A percentile compares a stretch with the other conserved stretches of the same genome.
Evolutionary conservation across 1,140 invertebrate genomes (phyloP).

Genomic region (Penaeus indicus): DNA sequence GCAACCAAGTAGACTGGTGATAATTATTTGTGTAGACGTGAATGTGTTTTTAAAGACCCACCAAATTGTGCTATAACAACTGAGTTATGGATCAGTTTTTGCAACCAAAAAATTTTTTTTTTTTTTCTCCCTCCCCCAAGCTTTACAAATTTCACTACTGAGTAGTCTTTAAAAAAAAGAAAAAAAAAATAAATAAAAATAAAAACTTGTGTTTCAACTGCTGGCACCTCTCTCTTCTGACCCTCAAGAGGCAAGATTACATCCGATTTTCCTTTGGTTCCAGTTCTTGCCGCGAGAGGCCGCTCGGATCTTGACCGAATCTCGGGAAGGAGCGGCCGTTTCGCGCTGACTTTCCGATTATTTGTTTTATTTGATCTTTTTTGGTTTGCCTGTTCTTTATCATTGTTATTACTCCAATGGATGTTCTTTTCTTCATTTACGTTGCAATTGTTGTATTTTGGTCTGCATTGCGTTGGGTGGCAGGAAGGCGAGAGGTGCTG

Average conservation of each 20-base stretch:
- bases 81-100: constrained; percentile 60
- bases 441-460: neutral
- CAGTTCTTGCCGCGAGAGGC: no score
- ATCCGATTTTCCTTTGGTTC: no score
- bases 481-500: constrained; percentile 58
- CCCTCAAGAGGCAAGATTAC: neutral
- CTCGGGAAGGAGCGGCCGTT: no score
- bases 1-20: constrained; percentile 62
- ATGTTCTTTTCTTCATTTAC: no score
- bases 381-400: neutral
- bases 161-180: constrained; percentile 41
- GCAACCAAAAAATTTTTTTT: constrained; percentile 58
- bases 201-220: constrained; percentile 45
- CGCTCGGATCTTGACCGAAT: no score
- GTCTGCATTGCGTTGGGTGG: constrained; percentile 49
- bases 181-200: no score
- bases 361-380: neutral
- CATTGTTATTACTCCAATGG: no score
- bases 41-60: constrained; percentile 49
- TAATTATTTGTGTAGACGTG: constrained; percentile 58
- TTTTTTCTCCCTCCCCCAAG: constrained; percentile 12
- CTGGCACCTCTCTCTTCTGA: constrained; percentile 60
- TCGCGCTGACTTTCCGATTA: no score
- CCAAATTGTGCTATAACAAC: constrained; percentile 62
- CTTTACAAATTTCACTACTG: constrained; percentile 59